Base-by-base conservation (phyloP, 2,113 vertebrate genomes). In the Marmota monax region DNA sequence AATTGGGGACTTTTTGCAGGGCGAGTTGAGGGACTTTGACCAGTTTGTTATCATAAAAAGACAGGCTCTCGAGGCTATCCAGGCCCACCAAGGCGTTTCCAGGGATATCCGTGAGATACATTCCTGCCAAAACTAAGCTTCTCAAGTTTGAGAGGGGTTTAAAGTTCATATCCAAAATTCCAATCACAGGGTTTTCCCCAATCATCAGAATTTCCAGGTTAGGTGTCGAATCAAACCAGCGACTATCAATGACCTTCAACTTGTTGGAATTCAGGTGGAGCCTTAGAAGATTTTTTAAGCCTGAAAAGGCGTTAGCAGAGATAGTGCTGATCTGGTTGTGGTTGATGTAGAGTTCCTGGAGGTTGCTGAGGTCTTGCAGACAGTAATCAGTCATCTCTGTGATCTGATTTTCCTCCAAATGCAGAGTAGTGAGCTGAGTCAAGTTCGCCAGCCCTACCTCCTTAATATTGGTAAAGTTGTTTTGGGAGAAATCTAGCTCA, bases 131-230 rank as follows among this genome's bases (percentile, higher is more conserved):
- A 94, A 99, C 99, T 72, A 99, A 95, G 97, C 99, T 99, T 96
- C 99, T 98, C 96, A 99, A 98, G 95, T 99, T 99, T 34, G 98
- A 98, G 9, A 99, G 99, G 1, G 99, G 99, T 80, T 98, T 99
- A 97, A 99, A 99, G 98, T 99, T 99, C 98, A 99, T 99, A 96
- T 99, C 99, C 85, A 99, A 95, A 93, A 99, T 99, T 92, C 99
- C 99, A 97, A 99, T 98, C 88, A 99, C 99, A 3, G 99, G 99
- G 94, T 99, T 99, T 98, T 99, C 99, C 34, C 99, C 99, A 95
- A 99, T 99, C 99, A 99, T 99, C 74, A 99, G 99, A 61, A 99
- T 99, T 98, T 99, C 99, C 70, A 99, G 96, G 96, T 99, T 99
- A 76, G 99, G 99, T 1, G 99, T 99, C 1, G 99, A 99, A 97